Evolutionary conservation across 2,113 vertebrate species (phyloP).

Genomic region (Hemiprocne comata): DNA sequence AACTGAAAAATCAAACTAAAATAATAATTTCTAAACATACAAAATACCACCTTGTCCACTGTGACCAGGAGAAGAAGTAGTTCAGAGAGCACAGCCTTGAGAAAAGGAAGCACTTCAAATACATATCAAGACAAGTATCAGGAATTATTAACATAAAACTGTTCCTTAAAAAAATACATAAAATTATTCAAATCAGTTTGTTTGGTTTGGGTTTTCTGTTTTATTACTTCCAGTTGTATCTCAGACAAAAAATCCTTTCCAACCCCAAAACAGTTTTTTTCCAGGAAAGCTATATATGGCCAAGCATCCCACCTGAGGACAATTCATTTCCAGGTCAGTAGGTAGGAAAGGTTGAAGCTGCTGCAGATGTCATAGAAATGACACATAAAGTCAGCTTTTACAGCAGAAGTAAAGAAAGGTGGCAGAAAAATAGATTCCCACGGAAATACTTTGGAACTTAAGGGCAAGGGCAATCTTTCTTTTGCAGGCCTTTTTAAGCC

Average conservation of each 20-base stretch:
- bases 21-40: background rate
- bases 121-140: background rate
- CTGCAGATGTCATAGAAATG: background rate
- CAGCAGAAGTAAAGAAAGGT: background rate
- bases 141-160: background rate
- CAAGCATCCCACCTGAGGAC: background rate
- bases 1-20: background rate
- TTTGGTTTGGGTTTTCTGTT: rapidly evolving
- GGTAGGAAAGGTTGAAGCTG: background rate
- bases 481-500: background rate
- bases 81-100: background rate
- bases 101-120: background rate
- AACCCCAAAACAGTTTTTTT: background rate
- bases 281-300: background rate
- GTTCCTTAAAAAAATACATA: background rate
- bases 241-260: background rate
- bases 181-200: background rate
- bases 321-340: background rate
- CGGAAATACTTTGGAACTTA: background rate
- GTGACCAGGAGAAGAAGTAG: background rate
- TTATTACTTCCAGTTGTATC: background rate
- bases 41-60: background rate
- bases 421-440: background rate
- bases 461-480: background rate
- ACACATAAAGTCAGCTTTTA: background rate